phyloP scores from a whole-genome alignment of 2,888 invertebrate genomes.

The Cataglyphis cursor region DNA sequence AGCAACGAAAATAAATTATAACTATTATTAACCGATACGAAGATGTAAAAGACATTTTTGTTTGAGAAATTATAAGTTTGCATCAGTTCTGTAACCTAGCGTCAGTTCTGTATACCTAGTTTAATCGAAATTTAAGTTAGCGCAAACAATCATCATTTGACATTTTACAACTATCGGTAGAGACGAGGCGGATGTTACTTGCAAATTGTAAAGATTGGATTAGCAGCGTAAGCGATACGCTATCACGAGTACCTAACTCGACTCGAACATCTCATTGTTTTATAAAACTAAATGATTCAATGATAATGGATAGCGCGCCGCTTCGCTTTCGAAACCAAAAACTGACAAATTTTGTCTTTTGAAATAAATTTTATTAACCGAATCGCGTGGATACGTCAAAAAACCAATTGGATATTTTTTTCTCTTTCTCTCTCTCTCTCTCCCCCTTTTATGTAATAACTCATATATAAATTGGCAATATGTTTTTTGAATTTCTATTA shows the following conservation, averaged over 20 bases:
- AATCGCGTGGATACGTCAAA: conserved; percentile 40
- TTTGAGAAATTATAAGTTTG: conserved; percentile 26
- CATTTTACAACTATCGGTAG: neutral
- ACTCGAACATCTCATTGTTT: conserved; percentile 33
- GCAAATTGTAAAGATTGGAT: conserved; percentile 25
- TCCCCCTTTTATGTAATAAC: neutral
- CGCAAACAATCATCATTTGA: conserved; percentile 20
- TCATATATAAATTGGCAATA: conserved; percentile 11
- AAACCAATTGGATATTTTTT: conserved; percentile 27
- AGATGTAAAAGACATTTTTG: conserved; percentile 17
- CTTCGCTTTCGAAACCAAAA: conserved; percentile 28
- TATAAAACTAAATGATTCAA: conserved; percentile 31
- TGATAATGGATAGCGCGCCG: conserved; percentile 14
- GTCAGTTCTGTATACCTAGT: neutral
- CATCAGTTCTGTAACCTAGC: conserved; percentile 41
- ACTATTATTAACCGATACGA: conserved; percentile 33
- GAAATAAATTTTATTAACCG: conserved; percentile 50
- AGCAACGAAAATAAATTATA: conserved; percentile 49
- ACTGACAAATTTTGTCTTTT: conserved; percentile 4
- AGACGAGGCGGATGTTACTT: conserved; percentile 30
- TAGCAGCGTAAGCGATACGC: conserved; percentile 14
- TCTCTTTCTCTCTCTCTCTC: neutral
- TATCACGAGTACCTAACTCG: conserved; percentile 21
- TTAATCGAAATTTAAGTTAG: conserved; percentile 35
- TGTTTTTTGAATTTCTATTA: neutral